A percentile compares a stretch with the other conserved stretches of the same genome.
phyloP scores from a whole-genome alignment of 1,140 invertebrate species.

The Lasioglossum albipes region DNA sequence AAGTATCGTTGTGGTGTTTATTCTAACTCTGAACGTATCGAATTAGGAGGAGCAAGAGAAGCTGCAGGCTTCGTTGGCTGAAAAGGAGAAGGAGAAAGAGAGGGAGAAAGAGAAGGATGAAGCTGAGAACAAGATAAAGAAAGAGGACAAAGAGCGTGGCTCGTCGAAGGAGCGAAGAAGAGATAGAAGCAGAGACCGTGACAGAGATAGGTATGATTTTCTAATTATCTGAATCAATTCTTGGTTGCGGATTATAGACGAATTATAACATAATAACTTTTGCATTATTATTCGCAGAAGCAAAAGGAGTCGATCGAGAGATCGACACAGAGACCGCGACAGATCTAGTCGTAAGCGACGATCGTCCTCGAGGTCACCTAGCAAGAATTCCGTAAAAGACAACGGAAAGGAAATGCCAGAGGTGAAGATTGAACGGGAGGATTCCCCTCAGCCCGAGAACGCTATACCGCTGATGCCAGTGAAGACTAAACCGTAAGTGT shows the following conservation, averaged over 20 bases:
- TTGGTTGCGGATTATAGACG: no score
- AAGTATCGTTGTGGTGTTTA: not conserved
- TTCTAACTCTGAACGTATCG: conserved; percentile 36
- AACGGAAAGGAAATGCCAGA: conserved; percentile 73
- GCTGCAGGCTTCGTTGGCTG: conserved; percentile 82
- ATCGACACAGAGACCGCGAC: conserved; percentile 79
- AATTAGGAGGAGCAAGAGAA: conserved; percentile 87
- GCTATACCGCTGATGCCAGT: conserved; percentile 75
- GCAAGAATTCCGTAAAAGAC: conserved; percentile 73
- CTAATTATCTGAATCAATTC: not conserved
- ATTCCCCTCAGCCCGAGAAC: conserved; percentile 76
- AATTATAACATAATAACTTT: conserved; percentile 1
- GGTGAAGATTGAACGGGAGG: conserved; percentile 74
- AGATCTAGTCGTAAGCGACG: conserved; percentile 75
- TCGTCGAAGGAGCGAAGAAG: conserved; percentile 75
- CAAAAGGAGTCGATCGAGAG: conserved; percentile 81
- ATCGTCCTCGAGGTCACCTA: conserved; percentile 76
- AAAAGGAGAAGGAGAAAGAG: conserved; percentile 80
- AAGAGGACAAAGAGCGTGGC: conserved; percentile 76
- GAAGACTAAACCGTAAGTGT: conserved; percentile 78
- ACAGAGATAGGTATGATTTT: conserved; percentile 76
- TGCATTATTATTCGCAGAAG: conserved; percentile 61
- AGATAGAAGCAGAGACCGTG: conserved; percentile 78
- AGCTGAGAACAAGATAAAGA: conserved; percentile 76
- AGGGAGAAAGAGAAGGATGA: conserved; percentile 79